Base-by-base conservation (phyloP, 2,113 vertebrate genomes). In the Phylloscopus whistleri region DNA sequence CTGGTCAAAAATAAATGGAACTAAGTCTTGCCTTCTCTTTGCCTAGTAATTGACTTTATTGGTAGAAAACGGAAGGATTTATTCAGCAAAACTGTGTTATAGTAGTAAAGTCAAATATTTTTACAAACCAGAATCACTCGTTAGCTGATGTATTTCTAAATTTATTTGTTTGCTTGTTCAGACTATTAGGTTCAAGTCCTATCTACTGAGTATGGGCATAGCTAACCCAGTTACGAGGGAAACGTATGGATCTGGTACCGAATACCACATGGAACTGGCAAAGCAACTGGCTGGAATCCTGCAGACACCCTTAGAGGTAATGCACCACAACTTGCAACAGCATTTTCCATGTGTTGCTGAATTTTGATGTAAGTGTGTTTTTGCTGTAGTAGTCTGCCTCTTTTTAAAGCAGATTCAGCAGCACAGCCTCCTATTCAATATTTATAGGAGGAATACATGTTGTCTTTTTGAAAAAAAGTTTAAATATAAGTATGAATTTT, bases 141-240 rank as follows among this genome's bases (percentile, higher is more conserved):
- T 14, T 66, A 60, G 30, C 20, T 62, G 58, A 35, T 59, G 19
- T n/a, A 33, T 20, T 49, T 89, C 21, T 60, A 72, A 68, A 69
- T 60, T 26, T 24, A 10, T 73, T 68, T 72, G 7, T 60, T 91
- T 60, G 14, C 76, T 87, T 92, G 6, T 89, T 85, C 58, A 99
- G 99, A 99, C 99, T 11, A 98, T 99, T 87, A 98, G 98, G 62
- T 99, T 99, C 95, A 99, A 99, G 89, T 99, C 99, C 31, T 99
- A 99, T 91, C 98, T 99, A 28, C 96, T 99, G 93, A 99, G 99
- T 95, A 99, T 99, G 99, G 99, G 99, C 49, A 99, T 99, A 83
- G 99, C 99, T 78, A 98, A 99, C 94, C 99, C 99, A 37, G 99
- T 99, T 26, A 99, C 99, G 11, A 98, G 99, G 70, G 99, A 99